Percentiles rank a stretch among this genome's conserved stretches.
phyloP scores from a whole-genome alignment of 2,888 invertebrate genomes.

The Aphidoletes aphidimyza region DNA sequence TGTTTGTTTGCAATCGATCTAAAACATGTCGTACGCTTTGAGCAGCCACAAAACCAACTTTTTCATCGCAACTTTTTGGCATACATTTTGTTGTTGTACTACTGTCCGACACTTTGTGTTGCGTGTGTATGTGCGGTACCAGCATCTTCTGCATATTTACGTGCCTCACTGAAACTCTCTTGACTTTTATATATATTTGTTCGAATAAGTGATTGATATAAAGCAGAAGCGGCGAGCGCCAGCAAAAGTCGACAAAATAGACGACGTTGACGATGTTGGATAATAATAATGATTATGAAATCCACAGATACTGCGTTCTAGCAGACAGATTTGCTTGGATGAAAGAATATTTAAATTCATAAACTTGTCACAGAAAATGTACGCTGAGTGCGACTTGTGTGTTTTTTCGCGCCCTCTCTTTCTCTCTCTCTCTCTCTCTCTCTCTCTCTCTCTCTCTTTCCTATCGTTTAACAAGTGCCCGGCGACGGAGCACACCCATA shows the following conservation, averaged over 20 bases:
- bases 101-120: background rate
- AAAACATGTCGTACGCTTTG: background rate
- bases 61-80: constrained; percentile 12
- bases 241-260: constrained; percentile 37
- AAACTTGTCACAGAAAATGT: constrained; percentile 19
- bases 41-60: background rate
- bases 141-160: background rate
- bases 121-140: too few relatives aligned
- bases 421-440: too few relatives aligned
- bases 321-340: constrained; percentile 36
- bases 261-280: constrained; percentile 28
- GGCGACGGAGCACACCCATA: background rate
- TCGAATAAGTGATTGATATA: constrained; percentile 40
- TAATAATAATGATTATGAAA: constrained; percentile 49
- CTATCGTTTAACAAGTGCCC: constrained; percentile 27
- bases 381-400: background rate
- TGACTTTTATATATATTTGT: constrained; percentile 45
- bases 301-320: background rate
- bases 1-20: background rate
- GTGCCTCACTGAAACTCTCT: background rate
- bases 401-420: background rate
- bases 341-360: constrained; percentile 49
- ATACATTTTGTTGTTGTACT: background rate
- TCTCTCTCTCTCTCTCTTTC: too few relatives aligned
- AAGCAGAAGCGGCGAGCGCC: constrained; percentile 35